Base-by-base conservation (phyloP, 2,888 invertebrate species). In the Cordilura impudica region DNA sequence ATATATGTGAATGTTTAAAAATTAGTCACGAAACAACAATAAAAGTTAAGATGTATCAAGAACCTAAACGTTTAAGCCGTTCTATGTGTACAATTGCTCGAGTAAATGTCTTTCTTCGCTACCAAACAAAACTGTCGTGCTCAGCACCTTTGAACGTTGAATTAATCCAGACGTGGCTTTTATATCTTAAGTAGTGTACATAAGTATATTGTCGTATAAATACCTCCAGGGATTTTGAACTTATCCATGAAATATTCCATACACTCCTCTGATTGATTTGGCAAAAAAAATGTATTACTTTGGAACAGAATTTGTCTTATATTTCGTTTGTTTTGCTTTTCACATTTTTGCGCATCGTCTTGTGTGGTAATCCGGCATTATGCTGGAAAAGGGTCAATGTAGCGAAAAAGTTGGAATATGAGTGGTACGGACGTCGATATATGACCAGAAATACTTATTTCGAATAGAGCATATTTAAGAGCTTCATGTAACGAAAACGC, bases 211-310 rank as follows among this genome's bases (percentile, higher is more conserved):
- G 18, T 69, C n/a, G 7, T 16, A 49, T 47, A 60, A 19, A 58
- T 58, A 58, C 47, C 69, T 70, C 70, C 70, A n/a, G 60, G 60
- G 12, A 70, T 31, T 58, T 69, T 49, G 35, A 49, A 69, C 14
- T 69, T 69, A 0, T 58, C 47, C 56, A 69, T 69, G 31, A 69
- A 69, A 58, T 56, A 56, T n/a, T 23, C 16, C 56, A 56, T 35
- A 47, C 67, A 69, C 18, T 69, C 56, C 18, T 45, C 45, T 19
- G 56, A 67, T 16, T 56, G 19, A 47, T 56, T 29, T 29, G 56
- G 67, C 47, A 56, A 23, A 67, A 67, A 67, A 29, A n/a, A n/a
- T 21, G 18, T 69, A 49, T 58, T 14, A 58, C 19, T 49, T 58
- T 69, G 19, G 35, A 14, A 49, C 69, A 69, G 56, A 69, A 35